Percentiles rank a stretch among this genome's conserved stretches.
phyloP scores from a whole-genome alignment of 2,113 vertebrate genomes.

The Rhinolophus sinicus region DNA sequence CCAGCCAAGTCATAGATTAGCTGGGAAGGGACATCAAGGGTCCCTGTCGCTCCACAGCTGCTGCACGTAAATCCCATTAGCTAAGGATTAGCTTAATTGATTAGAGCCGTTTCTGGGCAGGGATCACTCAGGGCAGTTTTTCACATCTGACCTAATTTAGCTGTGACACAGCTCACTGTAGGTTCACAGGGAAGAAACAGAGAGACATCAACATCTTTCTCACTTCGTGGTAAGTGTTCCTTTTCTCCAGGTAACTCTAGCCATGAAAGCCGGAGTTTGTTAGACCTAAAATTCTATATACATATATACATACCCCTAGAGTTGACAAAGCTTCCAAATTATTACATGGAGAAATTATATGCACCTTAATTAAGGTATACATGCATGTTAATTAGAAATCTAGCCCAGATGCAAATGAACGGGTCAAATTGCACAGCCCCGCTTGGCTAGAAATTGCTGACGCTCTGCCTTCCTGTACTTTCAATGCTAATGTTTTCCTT shows the following conservation, averaged over 20 bases:
- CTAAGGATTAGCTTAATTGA: conserved; percentile 50
- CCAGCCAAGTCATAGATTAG: neutral
- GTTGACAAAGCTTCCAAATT: neutral
- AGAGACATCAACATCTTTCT: neutral
- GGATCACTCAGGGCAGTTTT: conserved; percentile 21
- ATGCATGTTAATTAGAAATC: conserved; percentile 35
- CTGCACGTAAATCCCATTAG: conserved; percentile 55
- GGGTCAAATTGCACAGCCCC: neutral
- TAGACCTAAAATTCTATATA: neutral
- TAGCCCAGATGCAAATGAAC: neutral
- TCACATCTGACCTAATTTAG: conserved; percentile 66
- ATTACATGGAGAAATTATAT: neutral
- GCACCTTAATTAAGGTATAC: conserved; percentile 42
- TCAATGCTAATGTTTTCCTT: conserved; percentile 25
- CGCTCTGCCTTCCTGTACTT: neutral
- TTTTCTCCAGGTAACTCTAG: neutral
- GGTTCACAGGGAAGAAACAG: neutral
- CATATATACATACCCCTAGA: neutral
- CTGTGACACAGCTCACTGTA: neutral
- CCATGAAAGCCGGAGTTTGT: neutral
- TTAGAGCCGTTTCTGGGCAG: neutral
- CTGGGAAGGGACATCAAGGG: neutral
- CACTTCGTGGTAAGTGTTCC: neutral
- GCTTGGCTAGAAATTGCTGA: neutral
- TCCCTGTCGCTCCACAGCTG: neutral